Evolutionary conservation across 2,888 invertebrate species (phyloP).

Genomic region (Branchellion lobata): DNA sequence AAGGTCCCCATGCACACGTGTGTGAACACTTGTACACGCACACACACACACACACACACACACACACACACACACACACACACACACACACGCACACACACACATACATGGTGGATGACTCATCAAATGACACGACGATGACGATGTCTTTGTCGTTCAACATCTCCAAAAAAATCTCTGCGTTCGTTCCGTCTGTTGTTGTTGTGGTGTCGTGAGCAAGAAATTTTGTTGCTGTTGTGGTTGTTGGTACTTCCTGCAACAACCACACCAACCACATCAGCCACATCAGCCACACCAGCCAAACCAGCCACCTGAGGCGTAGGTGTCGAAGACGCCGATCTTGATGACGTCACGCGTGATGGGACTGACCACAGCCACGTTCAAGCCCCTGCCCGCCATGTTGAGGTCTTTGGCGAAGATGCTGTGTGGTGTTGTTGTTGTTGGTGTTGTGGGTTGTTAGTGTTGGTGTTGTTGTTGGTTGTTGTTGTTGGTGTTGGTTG

Average conservation of each 20-base stretch:
- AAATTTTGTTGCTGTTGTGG: too few species aligned
- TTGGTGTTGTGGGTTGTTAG: neutral
- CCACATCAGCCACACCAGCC: too few species aligned
- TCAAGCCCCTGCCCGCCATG: constrained; percentile 66
- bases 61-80: too few species aligned
- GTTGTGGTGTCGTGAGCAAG: too few species aligned
- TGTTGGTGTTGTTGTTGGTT: neutral
- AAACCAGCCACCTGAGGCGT: constrained; percentile 61
- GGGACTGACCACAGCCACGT: constrained; percentile 65
- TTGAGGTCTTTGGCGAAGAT: constrained; percentile 62
- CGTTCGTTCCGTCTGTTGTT: constrained; percentile 60
- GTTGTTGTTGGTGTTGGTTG: neutral
- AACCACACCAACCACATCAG: too few species aligned
- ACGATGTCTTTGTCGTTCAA: constrained; percentile 64
- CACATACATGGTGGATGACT: constrained; percentile 61
- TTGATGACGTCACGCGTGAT: constrained; percentile 62
- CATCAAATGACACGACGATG: constrained; percentile 66
- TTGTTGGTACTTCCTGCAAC: too few species aligned
- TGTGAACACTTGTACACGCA: too few species aligned
- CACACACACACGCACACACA: neutral
- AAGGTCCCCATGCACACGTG: neutral
- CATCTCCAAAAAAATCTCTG: constrained; percentile 63
- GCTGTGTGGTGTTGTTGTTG: constrained; percentile 52
- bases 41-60: too few species aligned
- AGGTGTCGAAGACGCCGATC: constrained; percentile 66